These are phyloP conservation scores for Hypsibius dujardini DNA, from an alignment of 1,140 invertebrate species.

Conservation along the genomic window DNA sequence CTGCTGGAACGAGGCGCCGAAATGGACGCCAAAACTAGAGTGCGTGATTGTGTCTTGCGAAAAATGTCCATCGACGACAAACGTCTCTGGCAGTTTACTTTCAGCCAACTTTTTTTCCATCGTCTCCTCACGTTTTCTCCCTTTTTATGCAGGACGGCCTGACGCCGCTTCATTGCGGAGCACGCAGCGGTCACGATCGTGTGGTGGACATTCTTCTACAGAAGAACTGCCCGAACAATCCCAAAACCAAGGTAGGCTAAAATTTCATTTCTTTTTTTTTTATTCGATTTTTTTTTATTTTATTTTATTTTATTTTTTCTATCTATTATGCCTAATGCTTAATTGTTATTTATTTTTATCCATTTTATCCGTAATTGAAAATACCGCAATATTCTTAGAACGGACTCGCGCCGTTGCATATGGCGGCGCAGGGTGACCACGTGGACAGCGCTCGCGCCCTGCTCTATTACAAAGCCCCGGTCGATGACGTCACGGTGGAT, in stretches of 20 bases:
- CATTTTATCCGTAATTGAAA: no score
- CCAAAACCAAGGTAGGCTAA: slow-evolving; percentile 99
- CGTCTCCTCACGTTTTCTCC: neutral
- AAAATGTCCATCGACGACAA: no score
- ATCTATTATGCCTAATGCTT: no score
- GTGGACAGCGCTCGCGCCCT: slow-evolving; percentile 91
- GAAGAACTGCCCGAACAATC: slow-evolving; percentile 77
- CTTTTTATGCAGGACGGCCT: slow-evolving; percentile 54
- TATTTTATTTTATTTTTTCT: no score
- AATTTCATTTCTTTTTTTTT: no score
- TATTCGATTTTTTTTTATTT: no score
- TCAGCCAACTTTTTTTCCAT: no score
- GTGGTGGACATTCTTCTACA: slow-evolving; percentile 87
- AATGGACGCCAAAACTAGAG: slow-evolving; percentile 71
- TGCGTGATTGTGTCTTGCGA: no score
- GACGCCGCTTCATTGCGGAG: slow-evolving; percentile 70
- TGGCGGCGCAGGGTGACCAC: slow-evolving; percentile 95
- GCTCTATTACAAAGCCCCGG: slow-evolving; percentile 81
- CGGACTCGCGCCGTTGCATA: slow-evolving; percentile 65
- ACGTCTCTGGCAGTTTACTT: no score
- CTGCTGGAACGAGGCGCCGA: slow-evolving; percentile 75
- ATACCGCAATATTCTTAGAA: no score
- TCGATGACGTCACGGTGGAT: slow-evolving; percentile 97
- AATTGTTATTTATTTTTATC: no score
- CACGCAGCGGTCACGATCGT: slow-evolving; percentile 85